A percentile compares a stretch with the other conserved stretches of the same genome.
Evolutionary conservation across 2,888 invertebrate species (phyloP).

Genomic region (Heteromyza rotundicornis): DNA sequence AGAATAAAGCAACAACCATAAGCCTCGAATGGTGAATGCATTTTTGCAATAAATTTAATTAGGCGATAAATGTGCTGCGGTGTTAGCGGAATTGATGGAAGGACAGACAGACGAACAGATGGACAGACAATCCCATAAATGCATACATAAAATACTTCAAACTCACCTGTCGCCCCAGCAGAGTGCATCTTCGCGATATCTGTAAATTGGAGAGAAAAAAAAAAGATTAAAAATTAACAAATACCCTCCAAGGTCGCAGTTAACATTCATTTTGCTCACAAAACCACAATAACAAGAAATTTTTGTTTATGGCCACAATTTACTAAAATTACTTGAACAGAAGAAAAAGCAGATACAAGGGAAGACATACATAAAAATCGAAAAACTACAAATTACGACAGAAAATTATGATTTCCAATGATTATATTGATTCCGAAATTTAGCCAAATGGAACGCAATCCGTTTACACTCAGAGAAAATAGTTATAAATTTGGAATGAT

Average conservation of each 20-base stretch:
- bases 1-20: too few relatives aligned
- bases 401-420: slow-evolving; percentile 10
- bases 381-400: slow-evolving; percentile 10
- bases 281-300: slow-evolving; percentile 18
- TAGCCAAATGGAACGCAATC: not conserved
- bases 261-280: not conserved
- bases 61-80: slow-evolving; percentile 58
- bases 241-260: too few relatives aligned
- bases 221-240: slow-evolving; percentile 40
- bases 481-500: too few relatives aligned
- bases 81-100: slow-evolving; percentile 35
- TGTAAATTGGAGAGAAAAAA: slow-evolving; percentile 72
- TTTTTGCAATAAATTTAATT: slow-evolving; percentile 59
- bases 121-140: slow-evolving; percentile 4
- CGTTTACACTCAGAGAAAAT: not conserved
- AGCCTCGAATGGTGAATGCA: slow-evolving; percentile 38
- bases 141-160: slow-evolving; percentile 9
- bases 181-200: slow-evolving; percentile 85
- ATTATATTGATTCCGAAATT: slow-evolving; percentile 10
- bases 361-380: not conserved
- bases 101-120: slow-evolving; percentile 10
- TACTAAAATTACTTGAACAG: not conserved
- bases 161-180: slow-evolving; percentile 90
- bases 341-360: slow-evolving; percentile 13
- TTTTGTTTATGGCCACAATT: slow-evolving; percentile 4